These are phyloP conservation scores for Drosophila seguyi DNA, from an alignment of 1,140 invertebrate species.

Conservation along the genomic window DNA sequence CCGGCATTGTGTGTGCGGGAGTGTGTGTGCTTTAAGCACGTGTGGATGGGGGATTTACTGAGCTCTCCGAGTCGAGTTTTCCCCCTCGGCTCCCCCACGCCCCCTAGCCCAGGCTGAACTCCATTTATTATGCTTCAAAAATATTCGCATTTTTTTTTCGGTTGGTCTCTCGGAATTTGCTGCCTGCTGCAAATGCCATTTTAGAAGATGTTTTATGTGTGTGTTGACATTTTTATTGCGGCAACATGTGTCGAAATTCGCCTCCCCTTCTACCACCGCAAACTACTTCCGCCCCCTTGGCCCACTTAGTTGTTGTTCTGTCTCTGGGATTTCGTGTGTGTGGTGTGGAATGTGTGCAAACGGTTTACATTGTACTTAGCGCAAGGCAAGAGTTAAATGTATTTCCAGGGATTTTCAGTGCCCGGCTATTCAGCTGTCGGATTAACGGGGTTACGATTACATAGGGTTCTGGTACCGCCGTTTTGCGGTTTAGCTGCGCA, in stretches of 20 bases:
- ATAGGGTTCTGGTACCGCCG: not conserved
- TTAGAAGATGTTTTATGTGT: conserved; percentile 83
- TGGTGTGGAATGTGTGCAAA: conserved; percentile 53
- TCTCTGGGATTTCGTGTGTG: conserved; percentile 20
- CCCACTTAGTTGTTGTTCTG: conserved; percentile 34
- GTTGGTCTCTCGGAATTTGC: conserved; percentile 57
- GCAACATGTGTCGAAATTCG: conserved; percentile 79
- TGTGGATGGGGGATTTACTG: conserved; percentile 43
- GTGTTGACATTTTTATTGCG: conserved; percentile 83
- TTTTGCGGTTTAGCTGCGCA: conserved; percentile 35
- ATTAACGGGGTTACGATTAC: conserved; percentile 45
- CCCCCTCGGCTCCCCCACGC: conserved; percentile 8
- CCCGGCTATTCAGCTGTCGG: conserved; percentile 19
- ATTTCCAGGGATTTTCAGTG: conserved; percentile 26
- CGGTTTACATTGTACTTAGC: conserved; percentile 78
- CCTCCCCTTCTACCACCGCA: not conserved
- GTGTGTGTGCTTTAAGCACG: conserved; percentile 65
- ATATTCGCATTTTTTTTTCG: conserved; percentile 46
- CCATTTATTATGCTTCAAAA: conserved; percentile 82
- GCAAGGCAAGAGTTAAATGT: conserved; percentile 67
- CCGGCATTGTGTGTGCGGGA: conserved; percentile 68
- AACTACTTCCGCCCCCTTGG: not conserved
- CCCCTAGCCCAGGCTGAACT: conserved; percentile 26
- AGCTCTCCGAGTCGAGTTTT: conserved; percentile 32
- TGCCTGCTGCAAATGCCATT: conserved; percentile 78